Evolutionary conservation across 2,888 invertebrate genomes (phyloP).

Genomic region (Alsophila aescularia): DNA sequence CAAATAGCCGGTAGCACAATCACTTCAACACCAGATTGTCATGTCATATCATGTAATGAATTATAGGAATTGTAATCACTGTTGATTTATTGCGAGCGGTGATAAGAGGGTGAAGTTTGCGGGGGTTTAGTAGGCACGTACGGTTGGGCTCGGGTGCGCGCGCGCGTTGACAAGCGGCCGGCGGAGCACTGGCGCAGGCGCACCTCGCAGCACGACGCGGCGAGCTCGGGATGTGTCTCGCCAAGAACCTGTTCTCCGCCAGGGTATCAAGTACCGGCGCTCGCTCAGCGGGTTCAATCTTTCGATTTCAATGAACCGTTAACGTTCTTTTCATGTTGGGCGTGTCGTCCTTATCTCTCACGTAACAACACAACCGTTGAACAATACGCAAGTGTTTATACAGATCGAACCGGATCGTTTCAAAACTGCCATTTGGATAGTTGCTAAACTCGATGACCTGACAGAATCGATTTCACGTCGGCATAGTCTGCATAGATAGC

Average conservation of each 20-base stretch:
- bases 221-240: conserved; percentile 66
- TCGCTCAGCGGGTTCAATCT: conserved; percentile 61
- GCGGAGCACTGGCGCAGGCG: conserved; percentile 69
- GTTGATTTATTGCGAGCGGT: conserved; percentile 27
- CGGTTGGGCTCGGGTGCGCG: conserved; percentile 54
- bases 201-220: conserved; percentile 25
- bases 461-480: conserved; percentile 33
- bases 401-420: conserved; percentile 35
- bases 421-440: conserved; percentile 41
- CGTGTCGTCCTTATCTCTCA: conserved; percentile 68
- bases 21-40: conserved; percentile 60
- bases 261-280: conserved; percentile 52
- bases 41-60: conserved; percentile 6
- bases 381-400: conserved; percentile 39
- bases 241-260: conserved; percentile 73
- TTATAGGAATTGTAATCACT: conserved; percentile 31
- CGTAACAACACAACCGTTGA: conserved; percentile 54
- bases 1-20: conserved; percentile 53
- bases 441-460: conserved; percentile 30
- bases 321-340: conserved; percentile 68
- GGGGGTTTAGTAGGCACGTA: conserved; percentile 36
- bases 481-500: conserved; percentile 32
- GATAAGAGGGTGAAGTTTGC: conserved; percentile 52
- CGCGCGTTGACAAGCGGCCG: conserved; percentile 72
- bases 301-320: conserved; percentile 84